Percentiles rank a stretch among this genome's conserved stretches.
phyloP scores from a whole-genome alignment of 2,888 invertebrate genomes.

The Ctenicera cuprea region DNA sequence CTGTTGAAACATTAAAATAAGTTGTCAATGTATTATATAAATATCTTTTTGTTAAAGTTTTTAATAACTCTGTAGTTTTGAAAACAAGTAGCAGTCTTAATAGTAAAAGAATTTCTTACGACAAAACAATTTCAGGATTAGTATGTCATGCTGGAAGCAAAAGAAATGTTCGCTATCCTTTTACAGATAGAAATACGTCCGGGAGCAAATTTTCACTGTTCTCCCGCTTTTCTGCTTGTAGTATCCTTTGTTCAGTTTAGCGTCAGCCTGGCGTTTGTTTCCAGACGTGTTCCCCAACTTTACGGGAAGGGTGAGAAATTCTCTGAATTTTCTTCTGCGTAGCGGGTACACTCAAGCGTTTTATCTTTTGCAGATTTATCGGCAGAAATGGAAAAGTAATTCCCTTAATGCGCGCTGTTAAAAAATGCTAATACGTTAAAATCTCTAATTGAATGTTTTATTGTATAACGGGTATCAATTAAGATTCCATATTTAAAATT shows the following conservation, averaged over 20 bases:
- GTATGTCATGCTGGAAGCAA: neutral
- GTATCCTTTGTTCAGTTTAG: constrained; percentile 42
- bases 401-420: neutral
- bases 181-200: constrained; percentile 32
- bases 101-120: no score
- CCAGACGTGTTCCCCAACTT: constrained; percentile 34
- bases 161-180: constrained; percentile 27
- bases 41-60: no score
- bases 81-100: no score
- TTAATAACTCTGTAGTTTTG: no score
- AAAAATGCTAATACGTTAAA: no score
- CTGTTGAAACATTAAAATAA: no score
- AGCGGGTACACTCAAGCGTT: neutral
- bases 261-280: constrained; percentile 31
- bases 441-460: no score
- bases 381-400: no score
- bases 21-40: no score
- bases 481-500: no score
- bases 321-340: constrained; percentile 18
- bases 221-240: constrained; percentile 33
- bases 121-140: no score
- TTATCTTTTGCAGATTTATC: neutral
- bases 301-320: constrained; percentile 16
- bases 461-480: no score
- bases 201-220: constrained; percentile 41